A percentile compares a stretch with the other conserved stretches of the same genome.
Evolutionary conservation across 2,113 vertebrate genomes (phyloP).

Genomic region (Synodontis membranacea): DNA sequence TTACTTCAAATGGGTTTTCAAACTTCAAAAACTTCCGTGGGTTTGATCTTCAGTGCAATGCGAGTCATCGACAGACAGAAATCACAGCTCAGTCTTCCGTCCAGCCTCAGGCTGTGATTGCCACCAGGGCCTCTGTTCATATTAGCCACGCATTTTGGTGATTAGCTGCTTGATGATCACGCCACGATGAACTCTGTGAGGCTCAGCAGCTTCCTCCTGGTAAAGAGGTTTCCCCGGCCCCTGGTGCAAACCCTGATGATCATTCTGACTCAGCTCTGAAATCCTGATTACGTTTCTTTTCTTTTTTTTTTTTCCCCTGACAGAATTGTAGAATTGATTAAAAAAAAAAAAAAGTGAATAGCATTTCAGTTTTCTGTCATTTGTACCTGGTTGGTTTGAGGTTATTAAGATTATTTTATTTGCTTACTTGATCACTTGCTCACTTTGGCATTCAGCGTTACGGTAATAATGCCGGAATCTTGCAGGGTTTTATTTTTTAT

Average conservation of each 20-base stretch:
- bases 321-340: not conserved
- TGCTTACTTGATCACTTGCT: not conserved
- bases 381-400: not conserved
- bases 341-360: too few species aligned
- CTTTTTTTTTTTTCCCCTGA: too few species aligned
- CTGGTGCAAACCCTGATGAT: not conserved
- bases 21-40: too few species aligned
- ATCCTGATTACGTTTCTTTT: too few species aligned
- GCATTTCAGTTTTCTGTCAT: too few species aligned
- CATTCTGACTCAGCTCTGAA: too few species aligned
- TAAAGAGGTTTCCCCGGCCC: slow-evolving; percentile 16
- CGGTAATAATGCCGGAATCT: not conserved
- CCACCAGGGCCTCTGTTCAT: slow-evolving; percentile 51
- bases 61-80: slow-evolving; percentile 36
- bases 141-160: slow-evolving; percentile 46
- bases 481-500: too few species aligned
- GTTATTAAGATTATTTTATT: not conserved
- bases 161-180: slow-evolving; percentile 54
- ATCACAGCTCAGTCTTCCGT: slow-evolving; percentile 40
- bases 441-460: not conserved
- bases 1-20: too few species aligned
- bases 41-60: not conserved
- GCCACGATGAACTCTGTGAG: slow-evolving; percentile 50
- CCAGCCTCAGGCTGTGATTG: not conserved
- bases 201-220: slow-evolving; percentile 16